phyloP scores from a whole-genome alignment of 2,113 vertebrate genomes.

The Caracal caracal region DNA sequence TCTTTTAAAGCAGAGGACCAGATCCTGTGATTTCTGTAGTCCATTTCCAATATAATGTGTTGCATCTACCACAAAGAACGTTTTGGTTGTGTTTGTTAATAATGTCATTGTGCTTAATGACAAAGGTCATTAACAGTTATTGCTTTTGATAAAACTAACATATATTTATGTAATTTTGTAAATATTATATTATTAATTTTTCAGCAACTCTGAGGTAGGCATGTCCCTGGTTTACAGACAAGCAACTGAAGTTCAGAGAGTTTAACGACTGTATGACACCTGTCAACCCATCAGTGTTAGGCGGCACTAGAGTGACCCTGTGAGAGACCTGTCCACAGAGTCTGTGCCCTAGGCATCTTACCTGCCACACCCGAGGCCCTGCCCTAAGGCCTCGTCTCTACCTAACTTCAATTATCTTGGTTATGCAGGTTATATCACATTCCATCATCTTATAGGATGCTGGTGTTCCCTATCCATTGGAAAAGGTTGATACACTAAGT shows the following conservation, averaged over 20 bases:
- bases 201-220: background rate
- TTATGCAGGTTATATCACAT: background rate
- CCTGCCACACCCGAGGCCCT: background rate
- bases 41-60: background rate
- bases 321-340: background rate
- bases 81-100: background rate
- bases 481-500: background rate
- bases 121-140: background rate
- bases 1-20: background rate
- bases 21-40: background rate
- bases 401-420: background rate
- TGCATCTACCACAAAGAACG: background rate
- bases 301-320: rapidly evolving
- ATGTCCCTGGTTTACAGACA: background rate
- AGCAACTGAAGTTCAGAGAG: background rate
- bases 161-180: background rate
- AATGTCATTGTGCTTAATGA: background rate
- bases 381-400: background rate
- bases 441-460: background rate
- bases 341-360: background rate
- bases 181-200: background rate
- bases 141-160: background rate
- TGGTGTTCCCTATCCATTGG: background rate
- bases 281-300: background rate
- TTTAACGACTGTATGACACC: background rate